phyloP scores from a whole-genome alignment of 2,113 vertebrate species.

The Pithys albifrons region DNA sequence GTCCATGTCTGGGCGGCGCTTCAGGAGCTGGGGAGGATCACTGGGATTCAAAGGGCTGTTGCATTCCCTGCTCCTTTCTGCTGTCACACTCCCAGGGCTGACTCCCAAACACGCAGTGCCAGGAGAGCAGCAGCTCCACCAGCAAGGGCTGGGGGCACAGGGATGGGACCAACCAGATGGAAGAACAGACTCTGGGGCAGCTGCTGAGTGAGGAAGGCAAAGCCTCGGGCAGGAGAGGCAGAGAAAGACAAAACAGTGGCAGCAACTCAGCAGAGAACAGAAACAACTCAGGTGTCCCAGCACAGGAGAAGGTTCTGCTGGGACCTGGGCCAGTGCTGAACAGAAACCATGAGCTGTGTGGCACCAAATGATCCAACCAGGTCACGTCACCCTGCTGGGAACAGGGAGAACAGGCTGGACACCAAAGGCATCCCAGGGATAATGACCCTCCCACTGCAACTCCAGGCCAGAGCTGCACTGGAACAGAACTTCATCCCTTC shows the following conservation, averaged over 20 bases:
- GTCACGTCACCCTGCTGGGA: neutral
- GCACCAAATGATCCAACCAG: neutral
- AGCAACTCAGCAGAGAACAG: neutral
- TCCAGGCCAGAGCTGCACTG: neutral
- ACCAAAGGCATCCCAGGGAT: neutral
- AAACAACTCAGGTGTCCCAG: neutral
- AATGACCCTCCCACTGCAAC: neutral
- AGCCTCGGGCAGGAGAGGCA: neutral
- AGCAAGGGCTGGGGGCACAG: neutral
- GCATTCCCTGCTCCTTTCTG: neutral
- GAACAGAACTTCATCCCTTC: neutral
- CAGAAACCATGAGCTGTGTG: accelerated
- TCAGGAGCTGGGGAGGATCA: neutral
- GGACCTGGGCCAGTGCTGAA: neutral
- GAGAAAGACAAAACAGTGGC: neutral
- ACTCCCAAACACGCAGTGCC: neutral
- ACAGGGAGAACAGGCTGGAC: neutral
- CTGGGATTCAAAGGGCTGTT: neutral
- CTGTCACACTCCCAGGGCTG: neutral
- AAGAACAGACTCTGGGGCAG: neutral
- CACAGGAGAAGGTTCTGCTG: neutral
- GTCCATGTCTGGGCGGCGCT: neutral
- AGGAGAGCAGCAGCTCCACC: neutral
- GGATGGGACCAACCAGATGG: neutral
- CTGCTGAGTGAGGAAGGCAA: neutral